phyloP scores from a whole-genome alignment of 1,140 invertebrate genomes.

The Nilaparvata lugens region DNA sequence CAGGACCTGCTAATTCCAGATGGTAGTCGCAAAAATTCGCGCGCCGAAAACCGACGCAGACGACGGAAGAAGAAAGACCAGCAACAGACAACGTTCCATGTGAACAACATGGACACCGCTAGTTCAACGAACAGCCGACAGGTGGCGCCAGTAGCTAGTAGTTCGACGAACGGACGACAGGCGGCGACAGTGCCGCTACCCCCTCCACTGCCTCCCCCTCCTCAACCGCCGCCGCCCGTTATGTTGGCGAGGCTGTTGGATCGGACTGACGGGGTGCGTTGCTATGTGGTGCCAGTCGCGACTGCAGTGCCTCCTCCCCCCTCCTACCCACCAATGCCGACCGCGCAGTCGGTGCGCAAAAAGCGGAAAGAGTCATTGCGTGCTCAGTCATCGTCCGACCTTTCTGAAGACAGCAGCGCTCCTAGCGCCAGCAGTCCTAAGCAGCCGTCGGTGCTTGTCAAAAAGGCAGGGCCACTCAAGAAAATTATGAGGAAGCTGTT shows the following conservation, averaged over 20 bases:
- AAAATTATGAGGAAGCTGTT: not conserved
- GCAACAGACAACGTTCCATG: not conserved
- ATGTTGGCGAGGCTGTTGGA: not conserved
- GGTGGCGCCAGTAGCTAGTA: not conserved
- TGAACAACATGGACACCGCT: too few relatives aligned
- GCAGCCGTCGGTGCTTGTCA: not conserved
- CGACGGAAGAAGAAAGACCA: constrained; percentile 1
- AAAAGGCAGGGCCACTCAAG: not conserved
- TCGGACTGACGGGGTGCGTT: not conserved
- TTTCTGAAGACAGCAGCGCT: not conserved
- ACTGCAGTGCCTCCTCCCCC: not conserved
- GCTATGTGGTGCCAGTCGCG: not conserved
- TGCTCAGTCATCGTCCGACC: not conserved
- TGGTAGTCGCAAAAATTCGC: not conserved
- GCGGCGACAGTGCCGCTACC: not conserved
- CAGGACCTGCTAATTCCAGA: not conserved
- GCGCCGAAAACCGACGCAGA: not conserved
- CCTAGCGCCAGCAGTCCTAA: not conserved
- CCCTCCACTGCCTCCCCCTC: not conserved
- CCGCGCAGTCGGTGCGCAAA: not conserved
- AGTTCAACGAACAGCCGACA: not conserved
- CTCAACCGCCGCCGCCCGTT: not conserved
- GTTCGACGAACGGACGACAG: not conserved
- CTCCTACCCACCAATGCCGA: not conserved
- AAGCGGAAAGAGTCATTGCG: not conserved